Evolutionary conservation across 2,797 vertebrate species (phyloP).

Genomic region (Enteromius radiatus): DNA sequence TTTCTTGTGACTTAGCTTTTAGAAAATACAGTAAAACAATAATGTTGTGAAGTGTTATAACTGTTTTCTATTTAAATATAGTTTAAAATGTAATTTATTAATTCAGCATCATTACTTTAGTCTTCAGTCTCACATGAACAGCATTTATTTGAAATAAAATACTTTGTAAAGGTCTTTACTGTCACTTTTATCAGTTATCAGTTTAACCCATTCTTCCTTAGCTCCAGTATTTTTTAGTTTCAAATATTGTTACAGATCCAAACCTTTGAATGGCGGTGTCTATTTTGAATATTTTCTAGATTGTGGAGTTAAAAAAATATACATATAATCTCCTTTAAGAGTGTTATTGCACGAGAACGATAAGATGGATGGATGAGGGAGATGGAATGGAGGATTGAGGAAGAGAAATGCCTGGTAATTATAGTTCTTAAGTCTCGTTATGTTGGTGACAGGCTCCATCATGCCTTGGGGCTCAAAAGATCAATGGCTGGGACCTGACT

Average conservation of each 20-base stretch:
- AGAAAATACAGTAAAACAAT: not conserved
- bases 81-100: not conserved
- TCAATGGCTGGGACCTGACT: constrained; percentile 73
- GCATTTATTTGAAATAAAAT: not conserved
- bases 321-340: not conserved
- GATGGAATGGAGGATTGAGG: constrained; percentile 32
- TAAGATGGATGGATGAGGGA: constrained; percentile 59
- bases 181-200: not conserved
- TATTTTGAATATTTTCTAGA: not conserved
- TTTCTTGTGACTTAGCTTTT: not conserved
- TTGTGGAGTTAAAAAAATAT: not conserved
- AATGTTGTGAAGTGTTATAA: not conserved
- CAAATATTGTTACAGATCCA: not conserved
- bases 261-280: not conserved
- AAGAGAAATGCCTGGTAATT: constrained; percentile 59
- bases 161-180: not conserved
- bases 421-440: constrained; percentile 65
- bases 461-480: constrained; percentile 67
- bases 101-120: not conserved
- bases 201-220: not conserved
- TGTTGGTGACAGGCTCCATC: constrained; percentile 69
- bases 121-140: not conserved
- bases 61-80: no score
- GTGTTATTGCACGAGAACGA: not conserved
- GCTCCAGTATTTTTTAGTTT: no score